Conservation (phyloP, 1,140 invertebrate species). For the Octopus sinensis region DNA sequence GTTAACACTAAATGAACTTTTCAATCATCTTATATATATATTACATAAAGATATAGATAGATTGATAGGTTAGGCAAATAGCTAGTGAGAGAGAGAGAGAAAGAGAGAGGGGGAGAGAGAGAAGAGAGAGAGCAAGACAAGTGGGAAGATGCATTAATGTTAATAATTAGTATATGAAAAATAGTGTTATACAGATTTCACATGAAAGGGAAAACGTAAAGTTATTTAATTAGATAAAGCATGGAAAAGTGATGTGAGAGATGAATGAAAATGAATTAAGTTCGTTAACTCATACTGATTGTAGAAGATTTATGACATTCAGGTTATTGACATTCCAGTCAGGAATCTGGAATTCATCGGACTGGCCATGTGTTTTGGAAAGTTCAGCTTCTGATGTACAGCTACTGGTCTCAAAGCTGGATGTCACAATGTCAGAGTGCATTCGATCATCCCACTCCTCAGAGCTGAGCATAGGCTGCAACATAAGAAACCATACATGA, state of each 20-base stretch:
- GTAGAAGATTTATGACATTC: slow-evolving; percentile 48
- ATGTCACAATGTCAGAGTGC: slow-evolving; percentile 48
- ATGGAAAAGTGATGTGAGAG: background rate
- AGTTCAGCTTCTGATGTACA: slow-evolving; percentile 39
- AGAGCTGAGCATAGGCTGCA: slow-evolving; percentile 43
- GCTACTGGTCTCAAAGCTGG: slow-evolving; percentile 41
- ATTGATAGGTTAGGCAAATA: background rate
- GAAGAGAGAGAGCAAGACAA: background rate
- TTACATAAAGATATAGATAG: background rate
- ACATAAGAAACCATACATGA: background rate
- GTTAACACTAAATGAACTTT: too few species aligned
- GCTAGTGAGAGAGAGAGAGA: background rate
- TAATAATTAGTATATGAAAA: too few species aligned
- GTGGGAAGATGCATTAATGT: too few species aligned
- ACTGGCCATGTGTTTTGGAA: slow-evolving; percentile 26
- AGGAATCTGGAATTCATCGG: slow-evolving; percentile 15
- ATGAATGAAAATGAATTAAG: background rate
- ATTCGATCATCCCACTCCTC: slow-evolving; percentile 50
- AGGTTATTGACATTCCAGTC: slow-evolving; percentile 31
- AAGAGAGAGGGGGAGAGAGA: background rate
- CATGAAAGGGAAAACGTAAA: background rate
- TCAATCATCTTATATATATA: too few species aligned
- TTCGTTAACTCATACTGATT: slow-evolving; percentile 37
- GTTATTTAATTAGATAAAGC: background rate
- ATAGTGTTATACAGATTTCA: too few species aligned